Conservation (phyloP, 2,113 vertebrate genomes). For the Camelus dromedarius region DNA sequence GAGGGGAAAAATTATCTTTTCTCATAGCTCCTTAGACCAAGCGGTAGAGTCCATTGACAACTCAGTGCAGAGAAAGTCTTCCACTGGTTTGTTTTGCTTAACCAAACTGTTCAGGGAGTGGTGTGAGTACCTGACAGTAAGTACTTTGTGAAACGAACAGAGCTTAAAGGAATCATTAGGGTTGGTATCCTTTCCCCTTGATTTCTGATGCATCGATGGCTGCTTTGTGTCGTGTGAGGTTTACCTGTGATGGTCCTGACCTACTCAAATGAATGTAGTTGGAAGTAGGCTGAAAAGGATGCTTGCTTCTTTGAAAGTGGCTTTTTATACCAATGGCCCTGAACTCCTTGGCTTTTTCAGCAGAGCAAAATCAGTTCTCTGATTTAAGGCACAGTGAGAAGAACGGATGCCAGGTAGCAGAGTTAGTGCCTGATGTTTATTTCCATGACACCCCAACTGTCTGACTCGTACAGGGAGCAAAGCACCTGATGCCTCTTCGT, state of each 20-base stretch:
- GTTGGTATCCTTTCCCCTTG: background rate
- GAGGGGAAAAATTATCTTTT: background rate
- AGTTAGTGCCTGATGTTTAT: background rate
- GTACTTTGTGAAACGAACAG: background rate
- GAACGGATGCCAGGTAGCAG: background rate
- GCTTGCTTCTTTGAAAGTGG: background rate
- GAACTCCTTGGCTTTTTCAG: background rate
- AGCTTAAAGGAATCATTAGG: background rate
- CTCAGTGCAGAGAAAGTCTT: background rate
- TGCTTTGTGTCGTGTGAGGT: background rate
- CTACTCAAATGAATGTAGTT: background rate
- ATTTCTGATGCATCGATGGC: background rate
- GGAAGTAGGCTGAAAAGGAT: background rate
- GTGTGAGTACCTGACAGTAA: background rate
- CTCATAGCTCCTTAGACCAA: constrained; percentile 13
- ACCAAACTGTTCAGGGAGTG: background rate
- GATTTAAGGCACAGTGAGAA: background rate
- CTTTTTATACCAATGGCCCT: background rate
- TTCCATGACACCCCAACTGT: background rate
- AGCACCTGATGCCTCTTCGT: background rate
- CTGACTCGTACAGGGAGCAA: background rate
- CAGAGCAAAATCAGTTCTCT: background rate
- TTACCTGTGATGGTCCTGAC: background rate
- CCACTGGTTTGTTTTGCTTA: background rate
- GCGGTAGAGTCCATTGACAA: background rate